Evolutionary conservation across 1,140 invertebrate species (phyloP), one percentile per base, ranked within the genome.

Genomic region (Gerris buenoi): DNA sequence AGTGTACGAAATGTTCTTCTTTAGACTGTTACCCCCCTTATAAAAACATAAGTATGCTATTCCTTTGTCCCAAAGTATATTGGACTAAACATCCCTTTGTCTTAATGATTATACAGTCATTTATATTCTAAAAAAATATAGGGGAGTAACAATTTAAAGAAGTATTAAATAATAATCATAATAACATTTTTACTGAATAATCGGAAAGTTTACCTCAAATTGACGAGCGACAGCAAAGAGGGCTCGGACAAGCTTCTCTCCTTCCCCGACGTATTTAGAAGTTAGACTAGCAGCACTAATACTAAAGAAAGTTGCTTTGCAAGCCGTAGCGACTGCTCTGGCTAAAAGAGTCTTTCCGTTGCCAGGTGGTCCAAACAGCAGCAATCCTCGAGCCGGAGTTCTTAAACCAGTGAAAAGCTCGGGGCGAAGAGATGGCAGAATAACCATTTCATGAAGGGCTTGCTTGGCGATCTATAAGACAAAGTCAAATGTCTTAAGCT

Each of bases 201-300:
- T n/a, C n/a, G n/a, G n/a, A n/a, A n/a, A n/a, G n/a, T 10, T 46
- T 73, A 84, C 82, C 79, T 93, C 93, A 58, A 95, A 78, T 76
- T 95, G 90, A 60, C 94, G 81, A 0, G 96, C 95, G 46, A 97
- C 91, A 56, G 90, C 87, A 80, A 99, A 99, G 22, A 99, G 79
- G 0, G 95, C 93, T 69, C 94, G 80, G 18, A 99, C 95, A 77
- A 98, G 85, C 80, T 98, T 98, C 78, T 99, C 96, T 1, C 95
- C 94, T 76, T 99, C 96, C 5, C 96, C 96, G 1, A 98, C 93
- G 79, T 94, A 92, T 72, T 98, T 99, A 64, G 94, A 97, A n/a
- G 94, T 98, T n/a, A 98, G 79, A 67, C 91, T 94, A 13, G 95
- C 95, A 14, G 95, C 95, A 70, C 92, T 95, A 74, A 98, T 97